Conservation (phyloP, 2,113 vertebrate genomes). For the Acanthochromis polyacanthus region DNA sequence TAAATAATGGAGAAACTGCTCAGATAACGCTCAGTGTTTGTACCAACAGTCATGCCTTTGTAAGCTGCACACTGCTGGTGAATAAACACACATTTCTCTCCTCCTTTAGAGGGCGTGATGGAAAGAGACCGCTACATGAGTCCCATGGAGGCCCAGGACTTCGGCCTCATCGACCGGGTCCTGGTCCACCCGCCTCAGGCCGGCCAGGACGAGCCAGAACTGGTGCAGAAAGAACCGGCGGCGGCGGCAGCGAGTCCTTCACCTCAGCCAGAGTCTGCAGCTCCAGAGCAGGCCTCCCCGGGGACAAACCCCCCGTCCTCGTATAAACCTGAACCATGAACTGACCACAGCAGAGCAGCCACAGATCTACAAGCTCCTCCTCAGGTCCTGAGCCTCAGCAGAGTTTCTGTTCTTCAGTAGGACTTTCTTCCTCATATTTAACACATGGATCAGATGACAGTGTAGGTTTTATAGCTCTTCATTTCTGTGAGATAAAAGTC, state of each 20-base stretch:
- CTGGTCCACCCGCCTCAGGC: slow-evolving; percentile 93
- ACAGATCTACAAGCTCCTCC: background rate
- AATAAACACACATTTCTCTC: background rate
- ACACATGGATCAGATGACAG: background rate
- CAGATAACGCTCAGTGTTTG: too few relatives aligned
- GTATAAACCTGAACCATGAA: slow-evolving; percentile 79
- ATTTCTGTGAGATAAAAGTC: background rate
- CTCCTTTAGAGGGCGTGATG: slow-evolving; percentile 87
- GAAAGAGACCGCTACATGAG: slow-evolving; percentile 96
- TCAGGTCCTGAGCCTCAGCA: background rate
- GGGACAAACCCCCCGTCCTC: slow-evolving; percentile 73
- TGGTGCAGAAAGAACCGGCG: slow-evolving; percentile 87
- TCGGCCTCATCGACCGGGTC: slow-evolving; percentile 92
- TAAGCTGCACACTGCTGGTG: background rate
- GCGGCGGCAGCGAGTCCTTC: slow-evolving; percentile 45
- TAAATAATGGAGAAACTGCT: too few relatives aligned
- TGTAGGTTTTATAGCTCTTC: background rate
- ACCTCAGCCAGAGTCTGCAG: slow-evolving; percentile 50
- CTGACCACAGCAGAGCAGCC: background rate
- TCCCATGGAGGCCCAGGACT: slow-evolving; percentile 94
- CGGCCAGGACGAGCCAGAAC: slow-evolving; percentile 90
- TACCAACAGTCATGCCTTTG: too few relatives aligned
- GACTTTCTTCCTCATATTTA: background rate
- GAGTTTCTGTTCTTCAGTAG: background rate
- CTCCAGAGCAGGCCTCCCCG: slow-evolving; percentile 27